A percentile compares a stretch with the other conserved stretches of the same genome.
phyloP scores from a whole-genome alignment of 1,140 invertebrate genomes.

The Drosophila busckii region DNA sequence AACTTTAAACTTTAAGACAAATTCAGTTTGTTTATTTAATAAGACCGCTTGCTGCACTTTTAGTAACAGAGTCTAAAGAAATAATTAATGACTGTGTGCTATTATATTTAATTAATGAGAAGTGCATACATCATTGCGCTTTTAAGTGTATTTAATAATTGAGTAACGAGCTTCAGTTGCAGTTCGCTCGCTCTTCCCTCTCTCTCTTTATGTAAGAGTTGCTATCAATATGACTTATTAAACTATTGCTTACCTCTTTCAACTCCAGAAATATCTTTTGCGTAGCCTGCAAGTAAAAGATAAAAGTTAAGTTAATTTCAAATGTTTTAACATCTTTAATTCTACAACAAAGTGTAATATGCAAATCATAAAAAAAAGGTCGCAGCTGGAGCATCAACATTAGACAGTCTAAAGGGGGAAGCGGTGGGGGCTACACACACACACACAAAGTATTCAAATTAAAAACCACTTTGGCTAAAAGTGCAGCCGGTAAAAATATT shows the following conservation, averaged over 20 bases:
- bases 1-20: too few species aligned
- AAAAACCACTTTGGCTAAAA: constrained; percentile 60
- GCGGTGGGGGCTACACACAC: constrained; percentile 23
- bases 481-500: constrained; percentile 47
- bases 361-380: constrained; percentile 23
- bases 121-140: too few species aligned
- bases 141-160: constrained; percentile 10
- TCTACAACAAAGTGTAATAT: constrained; percentile 21
- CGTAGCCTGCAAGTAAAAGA: constrained; percentile 67
- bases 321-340: constrained; percentile 8
- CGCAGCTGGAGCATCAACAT: constrained; percentile 3
- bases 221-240: neutral
- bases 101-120: too few species aligned
- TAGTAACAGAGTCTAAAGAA: constrained; percentile 7
- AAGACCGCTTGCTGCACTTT: constrained; percentile 25
- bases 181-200: neutral
- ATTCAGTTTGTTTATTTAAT: too few species aligned
- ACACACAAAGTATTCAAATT: constrained; percentile 65
- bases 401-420: constrained; percentile 3
- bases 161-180: constrained; percentile 5
- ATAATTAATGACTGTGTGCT: too few species aligned
- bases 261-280: constrained; percentile 79
- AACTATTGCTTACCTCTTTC: constrained; percentile 69
- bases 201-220: neutral
- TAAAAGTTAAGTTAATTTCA: constrained; percentile 31